Evolutionary conservation across 2,797 vertebrate species (phyloP), one percentile per base, ranked within the genome.

Genomic region (Serranus cabrilla): DNA sequence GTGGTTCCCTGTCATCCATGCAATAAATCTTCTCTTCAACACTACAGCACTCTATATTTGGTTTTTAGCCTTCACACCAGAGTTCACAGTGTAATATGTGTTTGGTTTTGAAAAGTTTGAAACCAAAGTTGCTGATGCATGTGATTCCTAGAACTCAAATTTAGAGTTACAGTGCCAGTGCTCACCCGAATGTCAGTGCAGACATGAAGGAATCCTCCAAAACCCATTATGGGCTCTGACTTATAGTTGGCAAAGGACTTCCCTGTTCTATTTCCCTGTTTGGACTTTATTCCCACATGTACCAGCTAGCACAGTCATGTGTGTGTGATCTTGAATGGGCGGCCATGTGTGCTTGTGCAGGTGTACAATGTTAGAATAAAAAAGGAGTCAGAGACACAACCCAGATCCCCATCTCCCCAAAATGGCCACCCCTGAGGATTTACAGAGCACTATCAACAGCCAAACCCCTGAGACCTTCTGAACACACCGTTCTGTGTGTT

Each of bases 371-470:
- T 85, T 69, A 73, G 62, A 67, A 78, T 77, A 40, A 89, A 83
- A 82, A 80, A 92, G 78, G 76, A 92, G 89, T 88, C 43, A 50
- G 73, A 76, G 91, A 94, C 80, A 92, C 71, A 87, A 85, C 71
- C 80, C 91, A 94, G 91, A 92, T 69, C 82, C 71, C 73, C 54
- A 17, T 86, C 40, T 58, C 78, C 68, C 37, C 40, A 74, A 82
- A 90, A 87, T 51, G 84, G 78, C 85, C 82, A 81, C 90, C 87
- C 87, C 64, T 46, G 63, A 83, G 56, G 87, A 90, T 80, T 87
- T 85, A 88, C 67, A 85, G 77, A 86, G 80, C 58, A 12, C 74
- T 74, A 61, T 83, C 77, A 85, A 76, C 74, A 89, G 80, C 81
- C 85, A 72, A 76, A 80, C 77, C 61, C 65, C 23, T 11, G 66